Evolutionary conservation across 1,140 invertebrate species (phyloP).

Genomic region (Lucilia cuprina): DNA sequence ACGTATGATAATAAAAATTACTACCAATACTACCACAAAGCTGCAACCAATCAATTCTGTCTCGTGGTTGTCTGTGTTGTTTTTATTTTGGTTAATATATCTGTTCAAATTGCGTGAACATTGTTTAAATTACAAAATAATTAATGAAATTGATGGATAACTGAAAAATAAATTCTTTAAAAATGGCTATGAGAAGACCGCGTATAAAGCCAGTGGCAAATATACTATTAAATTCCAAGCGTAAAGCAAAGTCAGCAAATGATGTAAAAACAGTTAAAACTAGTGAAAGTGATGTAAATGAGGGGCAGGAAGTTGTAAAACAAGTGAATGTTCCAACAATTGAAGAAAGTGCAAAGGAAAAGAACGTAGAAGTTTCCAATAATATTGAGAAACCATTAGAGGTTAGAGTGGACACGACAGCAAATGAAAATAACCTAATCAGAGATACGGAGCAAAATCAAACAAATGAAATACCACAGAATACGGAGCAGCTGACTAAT

Average conservation of each 20-base stretch:
- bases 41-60: too few species aligned
- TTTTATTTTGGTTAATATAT: slow-evolving; percentile 26
- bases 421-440: background rate
- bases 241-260: slow-evolving; percentile 43
- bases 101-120: slow-evolving; percentile 1
- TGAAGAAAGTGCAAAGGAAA: background rate
- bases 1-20: too few species aligned
- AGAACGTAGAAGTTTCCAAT: background rate
- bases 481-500: background rate
- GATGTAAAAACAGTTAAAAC: slow-evolving; percentile 34
- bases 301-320: background rate
- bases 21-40: too few species aligned
- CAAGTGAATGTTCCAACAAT: background rate
- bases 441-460: background rate
- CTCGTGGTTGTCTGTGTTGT: slow-evolving; percentile 32
- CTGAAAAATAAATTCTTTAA: slow-evolving; percentile 16
- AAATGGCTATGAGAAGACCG: slow-evolving; percentile 63
- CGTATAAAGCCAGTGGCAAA: slow-evolving; percentile 66
- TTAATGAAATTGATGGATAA: slow-evolving; percentile 19
- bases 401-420: slow-evolving; percentile 4
- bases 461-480: background rate
- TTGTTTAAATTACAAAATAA: background rate
- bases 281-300: slow-evolving; percentile 24
- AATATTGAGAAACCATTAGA: background rate
- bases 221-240: slow-evolving; percentile 47